phyloP scores from a whole-genome alignment of 2,113 vertebrate genomes.

The Pongo abelii region DNA sequence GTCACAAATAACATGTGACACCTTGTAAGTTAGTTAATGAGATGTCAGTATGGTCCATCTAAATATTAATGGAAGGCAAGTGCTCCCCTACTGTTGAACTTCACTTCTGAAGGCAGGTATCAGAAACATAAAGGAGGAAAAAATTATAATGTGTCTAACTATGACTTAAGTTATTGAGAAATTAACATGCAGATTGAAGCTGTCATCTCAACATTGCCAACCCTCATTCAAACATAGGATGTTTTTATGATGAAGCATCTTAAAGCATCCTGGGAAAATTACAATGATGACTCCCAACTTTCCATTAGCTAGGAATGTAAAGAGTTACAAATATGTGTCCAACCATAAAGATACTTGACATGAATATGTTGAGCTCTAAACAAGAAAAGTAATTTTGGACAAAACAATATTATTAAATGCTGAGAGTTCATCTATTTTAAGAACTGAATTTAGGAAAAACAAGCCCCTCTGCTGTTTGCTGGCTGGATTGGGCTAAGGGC shows the following conservation, averaged over 20 bases:
- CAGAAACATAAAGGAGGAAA: conserved; percentile 27
- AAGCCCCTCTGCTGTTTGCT: background rate
- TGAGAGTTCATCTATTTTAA: background rate
- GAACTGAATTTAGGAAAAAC: background rate
- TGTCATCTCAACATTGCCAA: background rate
- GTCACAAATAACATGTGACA: background rate
- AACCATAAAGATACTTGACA: background rate
- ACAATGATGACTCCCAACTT: background rate
- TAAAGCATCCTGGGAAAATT: conserved; percentile 8
- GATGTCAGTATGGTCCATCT: background rate
- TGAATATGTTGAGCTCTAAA: background rate
- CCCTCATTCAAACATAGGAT: background rate
- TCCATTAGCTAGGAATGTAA: background rate
- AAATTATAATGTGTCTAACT: background rate
- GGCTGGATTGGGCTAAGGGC: background rate
- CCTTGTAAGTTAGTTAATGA: background rate
- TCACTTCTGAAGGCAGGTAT: background rate
- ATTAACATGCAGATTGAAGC: background rate
- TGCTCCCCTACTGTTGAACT: background rate
- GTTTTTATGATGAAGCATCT: background rate
- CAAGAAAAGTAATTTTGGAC: background rate
- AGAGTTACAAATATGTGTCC: background rate
- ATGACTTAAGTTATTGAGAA: background rate
- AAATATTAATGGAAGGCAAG: background rate
- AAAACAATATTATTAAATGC: conserved; percentile 10